phyloP scores from a whole-genome alignment of 2,888 invertebrate genomes.

The Polietes domitor region DNA sequence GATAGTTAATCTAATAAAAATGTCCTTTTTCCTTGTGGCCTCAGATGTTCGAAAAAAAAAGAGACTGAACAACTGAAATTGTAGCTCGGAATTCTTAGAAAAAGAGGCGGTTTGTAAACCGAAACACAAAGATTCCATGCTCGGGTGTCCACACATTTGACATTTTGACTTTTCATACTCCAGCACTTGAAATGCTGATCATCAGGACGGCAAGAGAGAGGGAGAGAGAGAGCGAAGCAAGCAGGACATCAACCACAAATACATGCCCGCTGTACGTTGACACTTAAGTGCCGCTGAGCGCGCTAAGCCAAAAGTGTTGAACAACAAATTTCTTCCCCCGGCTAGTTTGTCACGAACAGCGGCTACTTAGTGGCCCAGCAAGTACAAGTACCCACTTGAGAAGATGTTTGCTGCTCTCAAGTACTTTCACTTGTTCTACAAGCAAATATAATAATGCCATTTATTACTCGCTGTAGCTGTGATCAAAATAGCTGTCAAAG shows the following conservation, averaged over 20 bases:
- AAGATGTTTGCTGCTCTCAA: conserved; percentile 32
- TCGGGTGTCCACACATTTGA: conserved; percentile 28
- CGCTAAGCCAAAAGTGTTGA: conserved; percentile 52
- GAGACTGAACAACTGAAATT: conserved; percentile 48
- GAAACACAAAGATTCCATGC: conserved; percentile 72
- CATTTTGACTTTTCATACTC: conserved; percentile 45
- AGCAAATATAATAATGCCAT: conserved; percentile 19
- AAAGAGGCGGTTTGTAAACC: conserved; percentile 74
- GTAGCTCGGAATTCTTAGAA: conserved; percentile 71
- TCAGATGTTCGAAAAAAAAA: neutral
- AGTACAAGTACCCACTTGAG: neutral
- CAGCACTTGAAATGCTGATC: conserved; percentile 23
- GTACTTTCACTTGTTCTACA: conserved; percentile 56
- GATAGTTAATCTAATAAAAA: conserved; percentile 66
- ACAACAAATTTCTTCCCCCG: conserved; percentile 61
- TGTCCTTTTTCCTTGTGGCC: conserved; percentile 53
- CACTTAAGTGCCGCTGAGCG: conserved; percentile 46
- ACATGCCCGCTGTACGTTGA: neutral
- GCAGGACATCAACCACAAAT: conserved; percentile 60
- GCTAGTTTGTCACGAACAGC: conserved; percentile 43
- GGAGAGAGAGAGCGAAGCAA: neutral
- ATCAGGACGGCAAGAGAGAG: neutral
- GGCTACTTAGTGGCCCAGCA: conserved; percentile 56
- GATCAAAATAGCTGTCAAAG: conserved; percentile 70
- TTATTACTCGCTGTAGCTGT: conserved; percentile 51